Conservation (phyloP, 2,113 vertebrate genomes). For the Mobula hypostoma region DNA sequence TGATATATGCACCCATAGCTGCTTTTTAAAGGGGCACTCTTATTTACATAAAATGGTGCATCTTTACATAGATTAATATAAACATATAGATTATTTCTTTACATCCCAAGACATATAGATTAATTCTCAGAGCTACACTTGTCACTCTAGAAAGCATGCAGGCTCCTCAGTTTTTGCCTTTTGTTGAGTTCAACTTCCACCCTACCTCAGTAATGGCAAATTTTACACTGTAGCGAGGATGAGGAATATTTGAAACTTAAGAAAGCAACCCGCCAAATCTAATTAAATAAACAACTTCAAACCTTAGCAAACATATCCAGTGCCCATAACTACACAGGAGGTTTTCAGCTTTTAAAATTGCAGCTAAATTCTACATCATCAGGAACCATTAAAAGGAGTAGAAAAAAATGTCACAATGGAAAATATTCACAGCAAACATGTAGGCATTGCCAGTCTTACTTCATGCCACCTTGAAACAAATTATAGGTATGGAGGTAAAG, state of each 20-base stretch:
- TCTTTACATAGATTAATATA: not conserved
- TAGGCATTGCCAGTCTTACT: not conserved
- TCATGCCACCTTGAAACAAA: not conserved
- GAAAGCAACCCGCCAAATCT: not conserved
- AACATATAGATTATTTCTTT: not conserved
- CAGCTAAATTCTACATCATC: not conserved
- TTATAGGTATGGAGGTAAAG: conserved; percentile 19
- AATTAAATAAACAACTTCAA: not conserved
- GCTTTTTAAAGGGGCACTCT: not conserved
- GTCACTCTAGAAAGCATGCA: not conserved
- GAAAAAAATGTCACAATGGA: not conserved
- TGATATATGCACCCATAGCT: not conserved
- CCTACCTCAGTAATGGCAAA: not conserved
- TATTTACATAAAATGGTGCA: not conserved
- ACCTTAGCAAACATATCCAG: not conserved
- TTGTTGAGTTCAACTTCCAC: not conserved
- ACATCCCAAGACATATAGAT: not conserved
- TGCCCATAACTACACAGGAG: not conserved
- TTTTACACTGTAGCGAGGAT: not conserved
- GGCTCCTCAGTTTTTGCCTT: not conserved
- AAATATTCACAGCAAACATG: not conserved
- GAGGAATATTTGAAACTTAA: not conserved
- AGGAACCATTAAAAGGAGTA: not conserved
- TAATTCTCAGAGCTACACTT: not conserved
- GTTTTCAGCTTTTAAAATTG: not conserved